Conservation (phyloP, 1,140 invertebrate genomes). For the Drosophila nikananu region DNA sequence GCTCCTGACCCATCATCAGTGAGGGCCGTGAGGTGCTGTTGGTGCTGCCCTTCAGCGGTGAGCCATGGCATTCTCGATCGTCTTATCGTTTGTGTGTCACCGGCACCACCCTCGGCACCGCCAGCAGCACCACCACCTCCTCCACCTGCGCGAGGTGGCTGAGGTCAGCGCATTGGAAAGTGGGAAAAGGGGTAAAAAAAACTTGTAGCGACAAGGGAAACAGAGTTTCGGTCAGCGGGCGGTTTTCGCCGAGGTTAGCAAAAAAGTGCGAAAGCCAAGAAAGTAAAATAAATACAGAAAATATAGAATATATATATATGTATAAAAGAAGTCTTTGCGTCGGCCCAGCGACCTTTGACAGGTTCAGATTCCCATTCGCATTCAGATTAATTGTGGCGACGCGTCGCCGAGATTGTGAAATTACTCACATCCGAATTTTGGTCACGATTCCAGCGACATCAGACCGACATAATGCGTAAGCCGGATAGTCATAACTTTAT, state of each 20-base stretch:
- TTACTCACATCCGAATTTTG: slow-evolving; percentile 13
- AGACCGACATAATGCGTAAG: slow-evolving; percentile 5
- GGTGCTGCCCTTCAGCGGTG: slow-evolving; percentile 32
- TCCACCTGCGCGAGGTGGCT: slow-evolving; percentile 6
- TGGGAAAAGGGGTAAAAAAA: not conserved
- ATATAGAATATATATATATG: not conserved
- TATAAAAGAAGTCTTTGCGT: not conserved
- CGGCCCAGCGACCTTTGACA: slow-evolving; percentile 35
- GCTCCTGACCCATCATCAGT: not conserved
- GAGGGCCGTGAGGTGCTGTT: slow-evolving; percentile 13
- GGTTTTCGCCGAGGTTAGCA: slow-evolving; percentile 35
- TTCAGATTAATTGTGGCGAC: slow-evolving; percentile 8
- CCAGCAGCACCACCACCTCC: not conserved
- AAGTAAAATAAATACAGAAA: not conserved
- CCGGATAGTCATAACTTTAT: not conserved
- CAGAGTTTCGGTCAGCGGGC: slow-evolving; percentile 30
- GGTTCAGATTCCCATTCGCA: slow-evolving; percentile 4
- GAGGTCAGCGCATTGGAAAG: slow-evolving; percentile 30
- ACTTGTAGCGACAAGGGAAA: slow-evolving; percentile 40
- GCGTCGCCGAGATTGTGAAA: not conserved
- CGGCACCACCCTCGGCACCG: slow-evolving; percentile 4
- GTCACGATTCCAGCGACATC: not conserved
- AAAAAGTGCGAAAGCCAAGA: slow-evolving; percentile 13
- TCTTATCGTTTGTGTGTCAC: slow-evolving; percentile 36
- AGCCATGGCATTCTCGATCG: slow-evolving; percentile 34